Conservation (phyloP, 2,113 vertebrate species). For the Leptosomus discolor region DNA sequence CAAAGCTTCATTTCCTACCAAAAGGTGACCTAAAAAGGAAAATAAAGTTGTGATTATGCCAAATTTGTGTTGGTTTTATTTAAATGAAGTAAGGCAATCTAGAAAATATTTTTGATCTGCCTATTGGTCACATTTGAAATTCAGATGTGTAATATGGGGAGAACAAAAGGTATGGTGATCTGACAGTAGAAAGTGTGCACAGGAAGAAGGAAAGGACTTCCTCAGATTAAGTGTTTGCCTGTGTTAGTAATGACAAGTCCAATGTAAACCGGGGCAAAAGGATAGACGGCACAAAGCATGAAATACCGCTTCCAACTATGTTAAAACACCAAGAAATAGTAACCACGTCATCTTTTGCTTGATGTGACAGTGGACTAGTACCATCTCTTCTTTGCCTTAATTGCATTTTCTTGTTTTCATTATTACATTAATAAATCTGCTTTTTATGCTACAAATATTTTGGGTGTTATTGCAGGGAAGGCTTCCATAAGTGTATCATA, state of each 20-base stretch:
- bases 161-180: neutral
- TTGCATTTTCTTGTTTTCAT: neutral
- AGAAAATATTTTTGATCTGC: neutral
- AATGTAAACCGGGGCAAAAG: neutral
- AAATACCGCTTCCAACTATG: neutral
- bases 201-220: neutral
- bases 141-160: neutral
- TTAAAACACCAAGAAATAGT: neutral
- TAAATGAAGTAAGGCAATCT: neutral
- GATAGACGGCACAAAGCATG: neutral
- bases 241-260: neutral
- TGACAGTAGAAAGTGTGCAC: neutral
- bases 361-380: neutral
- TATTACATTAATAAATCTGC: neutral
- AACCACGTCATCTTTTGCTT: neutral
- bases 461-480: neutral
- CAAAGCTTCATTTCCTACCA: neutral
- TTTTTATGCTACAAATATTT: neutral
- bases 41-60: neutral
- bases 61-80: neutral
- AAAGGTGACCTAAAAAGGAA: neutral
- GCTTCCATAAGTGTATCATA: neutral
- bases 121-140: neutral
- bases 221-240: neutral
- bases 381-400: neutral